Evolutionary conservation across 2,888 invertebrate species (phyloP).

Genomic region (Digitonthophagus gazella): DNA sequence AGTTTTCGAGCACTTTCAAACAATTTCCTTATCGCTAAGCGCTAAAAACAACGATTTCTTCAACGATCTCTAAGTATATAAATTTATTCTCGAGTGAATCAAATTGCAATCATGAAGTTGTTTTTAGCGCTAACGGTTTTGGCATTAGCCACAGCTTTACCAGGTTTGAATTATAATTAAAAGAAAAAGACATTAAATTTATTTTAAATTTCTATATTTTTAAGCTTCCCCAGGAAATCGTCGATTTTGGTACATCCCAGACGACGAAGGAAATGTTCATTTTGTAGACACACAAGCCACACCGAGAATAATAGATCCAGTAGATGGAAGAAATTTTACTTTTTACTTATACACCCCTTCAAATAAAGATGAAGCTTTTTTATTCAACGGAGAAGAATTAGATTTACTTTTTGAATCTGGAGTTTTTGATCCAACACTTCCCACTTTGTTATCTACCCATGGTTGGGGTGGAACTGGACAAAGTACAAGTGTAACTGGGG

Average conservation of each 20-base stretch:
- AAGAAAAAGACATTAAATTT: background rate
- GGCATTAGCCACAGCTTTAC: conserved; percentile 7
- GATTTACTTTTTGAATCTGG: conserved; percentile 18
- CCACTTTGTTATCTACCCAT: conserved; percentile 29
- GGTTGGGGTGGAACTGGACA: conserved; percentile 29
- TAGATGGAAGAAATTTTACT: conserved; percentile 22
- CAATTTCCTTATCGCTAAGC: background rate
- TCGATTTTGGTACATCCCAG: conserved; percentile 20
- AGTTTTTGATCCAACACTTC: conserved; percentile 25
- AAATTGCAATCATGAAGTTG: conserved; percentile 11
- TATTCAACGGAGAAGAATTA: conserved; percentile 22
- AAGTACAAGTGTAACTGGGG: conserved; percentile 23
- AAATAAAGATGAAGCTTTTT: conserved; percentile 17
- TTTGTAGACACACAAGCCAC: conserved; percentile 16
- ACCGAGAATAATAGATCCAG: conserved; percentile 21
- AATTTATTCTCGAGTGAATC: background rate
- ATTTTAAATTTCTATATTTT: too few species aligned
- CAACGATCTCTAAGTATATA: background rate
- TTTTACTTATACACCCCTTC: conserved; percentile 21
- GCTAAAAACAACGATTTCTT: background rate
- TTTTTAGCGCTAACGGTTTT: conserved; percentile 14
- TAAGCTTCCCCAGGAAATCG: conserved; percentile 6
- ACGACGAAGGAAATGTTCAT: conserved; percentile 23
- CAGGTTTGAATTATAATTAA: conserved; percentile 14
- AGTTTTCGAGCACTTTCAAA: background rate